Base-by-base conservation (phyloP, 1,140 invertebrate species). In the Leguminivora glycinivorella region DNA sequence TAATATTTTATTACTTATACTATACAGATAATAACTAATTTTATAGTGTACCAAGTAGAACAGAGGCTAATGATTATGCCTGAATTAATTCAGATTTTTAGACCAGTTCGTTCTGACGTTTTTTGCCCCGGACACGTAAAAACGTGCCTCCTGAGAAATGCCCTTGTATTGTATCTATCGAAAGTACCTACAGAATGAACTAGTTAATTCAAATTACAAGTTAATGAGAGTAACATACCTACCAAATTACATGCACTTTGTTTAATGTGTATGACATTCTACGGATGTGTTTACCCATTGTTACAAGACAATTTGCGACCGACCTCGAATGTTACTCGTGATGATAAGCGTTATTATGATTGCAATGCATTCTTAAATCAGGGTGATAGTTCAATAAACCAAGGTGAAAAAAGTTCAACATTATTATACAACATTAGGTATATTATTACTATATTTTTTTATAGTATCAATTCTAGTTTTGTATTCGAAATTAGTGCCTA, bases 181-280 rank as follows among this genome's bases (percentile, higher is more conserved):
- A 12, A 40, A n/a, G 38, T 40, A 40, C 14, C 4, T n/a, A 43
- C 12, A 22, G 5, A 52, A 52, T 17, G 17, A 52, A 17, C 47
- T 19, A 52, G 17, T 52, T 52, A 19, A 52, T 52, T 19, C 47
- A 52, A 52, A 52, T 52, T 52, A 52, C 47, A 9, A 17, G 47
- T 52, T 52, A 52, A 52, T 52, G 47, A 52, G 47, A 52, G 47
- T 19, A 52, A 52, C 56, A 25, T 58, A 26, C 56, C 56, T 58
- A 26, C 56, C 56, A 58, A 58, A 52, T 52, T 58, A 26, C 56
- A 58, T 58, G 56, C 56, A 58, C 56, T 58, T 58, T 24, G 25
- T 58, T 26, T 58, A 58, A 58, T 58, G 56, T 58, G 56, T 26
- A 58, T 58, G 56, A 58, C 56, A 58, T 58, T 58, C 56, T 26